Percentiles rank a stretch among this genome's conserved stretches.
Conservation (phyloP, 2,888 invertebrate species). For the Noctua fimbriata region DNA sequence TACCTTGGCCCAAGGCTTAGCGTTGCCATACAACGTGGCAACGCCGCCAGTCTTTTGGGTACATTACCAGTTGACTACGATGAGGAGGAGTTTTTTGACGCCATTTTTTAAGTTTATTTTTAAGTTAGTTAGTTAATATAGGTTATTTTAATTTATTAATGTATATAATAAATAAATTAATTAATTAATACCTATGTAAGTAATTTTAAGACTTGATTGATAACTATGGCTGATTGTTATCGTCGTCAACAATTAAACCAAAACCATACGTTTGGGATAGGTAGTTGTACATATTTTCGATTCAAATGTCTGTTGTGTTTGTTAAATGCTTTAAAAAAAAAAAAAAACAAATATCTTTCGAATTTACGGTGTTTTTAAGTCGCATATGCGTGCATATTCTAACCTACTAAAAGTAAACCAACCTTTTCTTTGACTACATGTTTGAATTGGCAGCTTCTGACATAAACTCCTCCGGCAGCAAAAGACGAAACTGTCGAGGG, state of each 20-base stretch:
- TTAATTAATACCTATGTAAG: no score
- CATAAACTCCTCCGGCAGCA: neutral
- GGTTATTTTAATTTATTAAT: no score
- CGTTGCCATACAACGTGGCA: no score
- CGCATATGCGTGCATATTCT: neutral
- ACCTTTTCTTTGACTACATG: slow-evolving; percentile 1
- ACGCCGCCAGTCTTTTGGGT: no score
- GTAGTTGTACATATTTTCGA: neutral
- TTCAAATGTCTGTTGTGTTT: no score
- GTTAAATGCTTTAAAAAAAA: no score
- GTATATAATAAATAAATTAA: no score
- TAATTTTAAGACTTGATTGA: neutral
- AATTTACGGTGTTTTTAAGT: neutral
- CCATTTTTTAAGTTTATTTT: no score
- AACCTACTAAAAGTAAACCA: neutral
- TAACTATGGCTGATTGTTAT: neutral
- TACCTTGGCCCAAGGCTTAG: no score
- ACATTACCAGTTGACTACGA: no score
- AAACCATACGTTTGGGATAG: neutral
- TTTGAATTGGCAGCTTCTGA: neutral
- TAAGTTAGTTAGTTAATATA: no score
- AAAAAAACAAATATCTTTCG: neutral
- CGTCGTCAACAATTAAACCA: neutral
- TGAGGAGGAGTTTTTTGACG: no score
- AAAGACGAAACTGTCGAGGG: neutral